Evolutionary conservation across 2,113 vertebrate species (phyloP).

Genomic region (Myanophis thanlyinensis): DNA sequence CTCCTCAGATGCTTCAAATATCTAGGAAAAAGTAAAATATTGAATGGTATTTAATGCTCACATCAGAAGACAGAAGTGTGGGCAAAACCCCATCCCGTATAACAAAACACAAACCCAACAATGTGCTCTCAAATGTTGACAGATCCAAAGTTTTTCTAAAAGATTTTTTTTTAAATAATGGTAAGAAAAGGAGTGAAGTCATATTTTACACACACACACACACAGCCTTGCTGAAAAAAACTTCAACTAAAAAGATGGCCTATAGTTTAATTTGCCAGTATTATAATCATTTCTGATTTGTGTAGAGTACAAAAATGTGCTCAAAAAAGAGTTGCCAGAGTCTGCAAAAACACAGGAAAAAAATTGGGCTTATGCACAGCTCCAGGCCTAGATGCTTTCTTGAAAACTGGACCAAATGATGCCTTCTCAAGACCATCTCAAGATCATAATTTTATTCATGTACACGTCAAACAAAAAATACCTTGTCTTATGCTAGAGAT

Average conservation of each 20-base stretch:
- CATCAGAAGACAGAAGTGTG: neutral
- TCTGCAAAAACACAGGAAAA: slow-evolving; percentile 6
- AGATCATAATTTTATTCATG: slow-evolving; percentile 56
- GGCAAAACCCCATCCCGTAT: neutral
- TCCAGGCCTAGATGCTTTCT: slow-evolving; percentile 22
- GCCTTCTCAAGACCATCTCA: slow-evolving; percentile 49
- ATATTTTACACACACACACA: neutral
- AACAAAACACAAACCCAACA: neutral
- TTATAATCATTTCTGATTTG: neutral
- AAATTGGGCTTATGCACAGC: neutral
- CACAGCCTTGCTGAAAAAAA: neutral
- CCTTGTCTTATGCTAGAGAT: slow-evolving; percentile 40
- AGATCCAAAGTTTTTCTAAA: neutral
- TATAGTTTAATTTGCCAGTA: neutral
- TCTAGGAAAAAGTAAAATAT: neutral
- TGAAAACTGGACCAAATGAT: slow-evolving; percentile 45
- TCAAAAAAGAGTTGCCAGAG: neutral
- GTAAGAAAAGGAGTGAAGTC: neutral
- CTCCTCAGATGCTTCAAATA: neutral
- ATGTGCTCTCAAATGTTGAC: neutral
- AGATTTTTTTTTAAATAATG: neutral
- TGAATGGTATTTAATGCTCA: neutral
- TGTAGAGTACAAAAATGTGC: neutral
- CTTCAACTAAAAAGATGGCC: neutral
- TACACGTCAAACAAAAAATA: slow-evolving; percentile 61